Conservation (phyloP, 2,888 invertebrate genomes). For the Drepana falcataria region DNA sequence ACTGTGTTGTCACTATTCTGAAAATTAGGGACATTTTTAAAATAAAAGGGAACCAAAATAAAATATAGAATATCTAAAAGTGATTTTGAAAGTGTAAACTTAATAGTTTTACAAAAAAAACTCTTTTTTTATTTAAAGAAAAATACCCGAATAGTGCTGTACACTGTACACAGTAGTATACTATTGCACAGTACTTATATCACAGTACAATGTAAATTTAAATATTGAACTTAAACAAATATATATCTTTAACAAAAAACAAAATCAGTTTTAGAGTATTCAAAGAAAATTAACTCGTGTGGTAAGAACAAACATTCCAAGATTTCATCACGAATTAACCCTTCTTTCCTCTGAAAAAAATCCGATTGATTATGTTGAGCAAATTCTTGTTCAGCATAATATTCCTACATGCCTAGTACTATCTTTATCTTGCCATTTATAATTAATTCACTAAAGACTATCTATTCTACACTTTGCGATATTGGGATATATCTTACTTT, state of each 20-base stretch:
- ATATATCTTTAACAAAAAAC: neutral
- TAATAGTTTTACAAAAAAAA: neutral
- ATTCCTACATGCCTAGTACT: neutral
- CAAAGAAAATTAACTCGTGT: neutral
- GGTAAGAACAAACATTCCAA: neutral
- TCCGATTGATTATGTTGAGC: neutral
- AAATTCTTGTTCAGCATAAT: neutral
- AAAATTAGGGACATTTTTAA: slow-evolving; percentile 33
- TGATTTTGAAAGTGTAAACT: neutral
- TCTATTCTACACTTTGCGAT: too few relatives aligned
- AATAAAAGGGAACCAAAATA: slow-evolving; percentile 14
- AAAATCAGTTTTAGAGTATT: neutral
- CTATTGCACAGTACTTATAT: neutral
- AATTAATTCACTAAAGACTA: too few relatives aligned
- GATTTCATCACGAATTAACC: neutral
- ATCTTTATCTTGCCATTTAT: too few relatives aligned
- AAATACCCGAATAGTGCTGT: too few relatives aligned
- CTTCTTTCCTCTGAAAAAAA: neutral
- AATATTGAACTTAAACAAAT: too few relatives aligned
- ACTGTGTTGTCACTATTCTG: slow-evolving; percentile 71
- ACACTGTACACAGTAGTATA: too few relatives aligned
- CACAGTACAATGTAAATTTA: neutral
- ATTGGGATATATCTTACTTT: neutral
- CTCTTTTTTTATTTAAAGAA: too few relatives aligned
- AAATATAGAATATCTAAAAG: neutral